Conservation (phyloP, 2,797 vertebrate species). For the Galaxias olidus region DNA sequence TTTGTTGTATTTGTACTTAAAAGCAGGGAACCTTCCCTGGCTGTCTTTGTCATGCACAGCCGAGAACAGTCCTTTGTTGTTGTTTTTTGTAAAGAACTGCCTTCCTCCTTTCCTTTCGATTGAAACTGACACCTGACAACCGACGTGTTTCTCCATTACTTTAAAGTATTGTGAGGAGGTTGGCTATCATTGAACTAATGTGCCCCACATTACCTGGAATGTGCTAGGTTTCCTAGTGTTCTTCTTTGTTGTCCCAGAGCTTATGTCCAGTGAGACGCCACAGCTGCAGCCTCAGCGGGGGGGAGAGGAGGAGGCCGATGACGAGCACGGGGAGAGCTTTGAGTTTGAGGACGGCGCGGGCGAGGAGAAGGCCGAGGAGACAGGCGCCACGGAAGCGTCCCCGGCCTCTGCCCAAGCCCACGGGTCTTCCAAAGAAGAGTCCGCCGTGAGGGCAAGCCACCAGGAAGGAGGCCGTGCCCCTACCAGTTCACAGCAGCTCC, state of each 20-base stretch:
- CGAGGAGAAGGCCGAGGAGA: slow-evolving; percentile 45
- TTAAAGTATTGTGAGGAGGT: no score
- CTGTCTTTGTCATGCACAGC: no score
- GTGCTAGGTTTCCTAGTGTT: background rate
- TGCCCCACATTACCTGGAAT: no score
- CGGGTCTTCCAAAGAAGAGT: slow-evolving; percentile 7
- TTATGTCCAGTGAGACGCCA: slow-evolving; percentile 63
- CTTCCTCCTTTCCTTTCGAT: no score
- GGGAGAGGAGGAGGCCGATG: slow-evolving; percentile 62
- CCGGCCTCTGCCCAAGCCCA: slow-evolving; percentile 10
- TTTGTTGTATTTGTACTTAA: no score
- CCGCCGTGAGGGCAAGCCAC: slow-evolving; percentile 16
- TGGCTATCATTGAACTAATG: no score
- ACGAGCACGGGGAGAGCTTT: slow-evolving; percentile 68
- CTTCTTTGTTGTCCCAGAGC: slow-evolving; percentile 40
- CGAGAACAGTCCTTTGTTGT: no score
- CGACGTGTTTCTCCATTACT: no score
- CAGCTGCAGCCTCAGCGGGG: slow-evolving; percentile 56
- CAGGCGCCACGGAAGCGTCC: slow-evolving; percentile 10
- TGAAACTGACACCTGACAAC: no score
- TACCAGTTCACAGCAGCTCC: background rate
- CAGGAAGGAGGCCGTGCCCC: background rate
- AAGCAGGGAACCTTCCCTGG: no score
- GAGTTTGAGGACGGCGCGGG: slow-evolving; percentile 64
- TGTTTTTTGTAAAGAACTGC: no score